Evolutionary conservation across 2,888 invertebrate species (phyloP), one percentile per base, ranked within the genome.

Genomic region (Elgonia sp.): DNA sequence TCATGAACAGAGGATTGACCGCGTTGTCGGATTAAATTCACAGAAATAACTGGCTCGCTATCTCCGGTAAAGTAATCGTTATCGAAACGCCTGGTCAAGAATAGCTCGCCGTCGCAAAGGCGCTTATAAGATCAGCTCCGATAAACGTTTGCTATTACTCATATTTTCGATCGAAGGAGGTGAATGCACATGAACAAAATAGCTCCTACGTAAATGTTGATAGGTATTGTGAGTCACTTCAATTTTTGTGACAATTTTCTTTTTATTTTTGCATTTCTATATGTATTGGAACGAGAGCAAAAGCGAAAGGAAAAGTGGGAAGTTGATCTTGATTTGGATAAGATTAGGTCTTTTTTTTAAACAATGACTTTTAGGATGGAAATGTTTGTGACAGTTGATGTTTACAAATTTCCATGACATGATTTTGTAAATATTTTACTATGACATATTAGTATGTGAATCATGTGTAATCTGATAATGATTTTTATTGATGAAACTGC

Each of bases 1-100:
- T 50, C 84, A 70, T 69, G 88, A 89, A 81, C 84, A 88, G 92
- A 91, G 91, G 90, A 91, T 89, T 92, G 93, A 93, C 93, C 92
- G 91, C 88, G 84, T 91, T 90, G 90, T 90, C 90, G 91, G 92
- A 92, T 92, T 91, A 92, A 91, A 90, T 89, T 82, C 82, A 80
- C 91, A 91, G 91, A 92, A 93, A 93, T 92, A 93, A 91, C 92
- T 82, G 60, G 81, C 69, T 53, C 65, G 88, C 86, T 90, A 89
- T 89, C 88, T 77, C 65, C 70, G 84, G 82, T 80, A 84, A 75
- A 80, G 88, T 70, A 77, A 81, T 84, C 57, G 80, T 89, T 83
- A 86, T 89, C 76, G 72, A 72, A 76, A 76, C 70, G 70, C 57
- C 60, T 67, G 67, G 67, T 75, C 69, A 42, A 75, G 80, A 85